Evolutionary conservation across 1,140 invertebrate genomes (phyloP).

Genomic region (Helicorthomorpha holstii): DNA sequence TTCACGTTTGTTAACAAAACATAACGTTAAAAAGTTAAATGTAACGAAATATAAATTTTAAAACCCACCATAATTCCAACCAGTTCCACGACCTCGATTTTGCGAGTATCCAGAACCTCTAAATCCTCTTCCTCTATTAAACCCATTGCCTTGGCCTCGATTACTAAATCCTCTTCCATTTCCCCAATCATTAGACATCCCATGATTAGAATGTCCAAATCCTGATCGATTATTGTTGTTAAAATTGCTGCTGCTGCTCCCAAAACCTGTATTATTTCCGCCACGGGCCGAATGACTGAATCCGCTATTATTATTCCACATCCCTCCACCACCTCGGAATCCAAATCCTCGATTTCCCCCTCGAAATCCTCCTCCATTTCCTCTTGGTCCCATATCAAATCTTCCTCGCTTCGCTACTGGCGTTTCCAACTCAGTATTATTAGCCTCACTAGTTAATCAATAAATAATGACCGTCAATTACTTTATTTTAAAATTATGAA

Average conservation of each 20-base stretch:
- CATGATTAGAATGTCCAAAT: too few relatives aligned
- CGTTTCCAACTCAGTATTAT: neutral
- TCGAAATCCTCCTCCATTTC: conserved; percentile 6
- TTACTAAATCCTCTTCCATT: too few relatives aligned
- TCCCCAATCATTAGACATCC: too few relatives aligned
- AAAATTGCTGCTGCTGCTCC: neutral
- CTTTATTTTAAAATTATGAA: neutral
- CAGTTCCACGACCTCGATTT: too few relatives aligned
- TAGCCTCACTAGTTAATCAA: neutral
- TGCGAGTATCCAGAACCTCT: too few relatives aligned
- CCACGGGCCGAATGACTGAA: conserved; percentile 4
- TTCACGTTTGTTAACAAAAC: too few relatives aligned
- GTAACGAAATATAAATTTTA: too few relatives aligned
- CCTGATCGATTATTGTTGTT: too few relatives aligned
- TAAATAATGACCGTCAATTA: neutral
- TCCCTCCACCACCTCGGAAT: conserved; percentile 1
- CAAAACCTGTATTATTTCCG: neutral
- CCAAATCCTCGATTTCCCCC: conserved; percentile 5
- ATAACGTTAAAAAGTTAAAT: too few relatives aligned
- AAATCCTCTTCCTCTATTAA: too few relatives aligned
- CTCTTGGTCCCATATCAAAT: conserved; percentile 8
- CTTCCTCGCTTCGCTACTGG: conserved; percentile 3
- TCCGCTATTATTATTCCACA: neutral
- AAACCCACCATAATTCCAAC: too few relatives aligned
- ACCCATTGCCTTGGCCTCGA: too few relatives aligned